Evolutionary conservation across 2,113 vertebrate species (phyloP).

Genomic region (Triplophysa siluroides): DNA sequence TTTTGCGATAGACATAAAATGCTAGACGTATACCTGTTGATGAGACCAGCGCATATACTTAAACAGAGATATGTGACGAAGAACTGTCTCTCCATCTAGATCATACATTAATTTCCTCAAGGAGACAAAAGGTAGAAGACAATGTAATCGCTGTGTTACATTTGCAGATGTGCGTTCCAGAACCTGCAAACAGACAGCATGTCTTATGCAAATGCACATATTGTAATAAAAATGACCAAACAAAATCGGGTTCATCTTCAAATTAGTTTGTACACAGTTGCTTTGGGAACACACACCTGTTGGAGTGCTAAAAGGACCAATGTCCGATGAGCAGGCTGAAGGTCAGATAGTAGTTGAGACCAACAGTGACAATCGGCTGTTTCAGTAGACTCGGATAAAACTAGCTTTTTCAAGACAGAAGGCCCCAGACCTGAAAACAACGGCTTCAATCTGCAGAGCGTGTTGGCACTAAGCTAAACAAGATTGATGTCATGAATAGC

Average conservation of each 20-base stretch:
- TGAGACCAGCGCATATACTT: conserved; percentile 76
- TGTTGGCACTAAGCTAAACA: conserved; percentile 68
- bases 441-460: conserved; percentile 74
- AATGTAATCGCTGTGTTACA: conserved; percentile 69
- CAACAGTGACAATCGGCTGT: conserved; percentile 76
- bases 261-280: not conserved
- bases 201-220: not conserved
- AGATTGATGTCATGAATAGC: conserved; percentile 26
- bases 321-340: conserved; percentile 77
- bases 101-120: conserved; percentile 74
- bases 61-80: conserved; percentile 68
- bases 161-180: conserved; percentile 52
- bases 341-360: conserved; percentile 70
- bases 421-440: conserved; percentile 78
- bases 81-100: conserved; percentile 64
- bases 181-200: conserved; percentile 60
- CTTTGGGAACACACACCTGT: conserved; percentile 69
- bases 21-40: conserved; percentile 77
- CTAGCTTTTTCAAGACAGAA: conserved; percentile 70
- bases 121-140: conserved; percentile 81
- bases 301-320: conserved; percentile 75
- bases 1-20: not conserved
- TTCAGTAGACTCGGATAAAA: conserved; percentile 63
- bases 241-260: not conserved
- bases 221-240: not conserved